Percentiles rank a stretch among this genome's conserved stretches.
Conservation (phyloP, 2,888 invertebrate species). For the Torymus texanus region DNA sequence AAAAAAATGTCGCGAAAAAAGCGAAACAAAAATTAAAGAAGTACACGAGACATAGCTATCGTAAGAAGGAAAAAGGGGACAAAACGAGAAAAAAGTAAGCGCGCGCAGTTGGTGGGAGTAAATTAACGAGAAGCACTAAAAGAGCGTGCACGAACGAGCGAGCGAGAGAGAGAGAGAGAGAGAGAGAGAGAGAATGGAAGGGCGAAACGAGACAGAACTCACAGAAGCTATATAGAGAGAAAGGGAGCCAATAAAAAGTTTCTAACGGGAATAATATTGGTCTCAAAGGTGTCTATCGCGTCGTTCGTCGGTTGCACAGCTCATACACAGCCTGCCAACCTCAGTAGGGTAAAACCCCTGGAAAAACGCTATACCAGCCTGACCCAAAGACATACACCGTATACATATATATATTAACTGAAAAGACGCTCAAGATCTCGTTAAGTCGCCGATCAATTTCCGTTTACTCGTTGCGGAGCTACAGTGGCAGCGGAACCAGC, state of each 20-base stretch:
- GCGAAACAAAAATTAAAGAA: slow-evolving; percentile 7
- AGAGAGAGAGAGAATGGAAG: background rate
- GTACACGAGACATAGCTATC: background rate
- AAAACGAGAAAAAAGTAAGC: background rate
- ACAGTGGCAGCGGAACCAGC: no score
- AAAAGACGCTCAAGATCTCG: no score
- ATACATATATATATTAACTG: no score
- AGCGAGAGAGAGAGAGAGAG: background rate
- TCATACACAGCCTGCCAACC: background rate
- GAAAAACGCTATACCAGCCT: no score
- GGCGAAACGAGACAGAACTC: background rate
- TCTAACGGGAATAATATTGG: slow-evolving; percentile 61
- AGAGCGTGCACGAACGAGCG: background rate
- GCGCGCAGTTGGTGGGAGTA: slow-evolving; percentile 9
- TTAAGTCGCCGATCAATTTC: no score
- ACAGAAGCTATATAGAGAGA: background rate
- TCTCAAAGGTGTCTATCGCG: slow-evolving; percentile 45
- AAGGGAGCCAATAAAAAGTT: slow-evolving; percentile 61
- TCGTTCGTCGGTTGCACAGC: background rate
- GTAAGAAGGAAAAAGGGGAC: background rate
- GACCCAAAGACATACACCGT: no score
- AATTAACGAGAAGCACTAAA: slow-evolving; percentile 30
- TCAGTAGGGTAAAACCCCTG: no score
- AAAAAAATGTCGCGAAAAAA: background rate
- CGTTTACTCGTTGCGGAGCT: no score